Conservation (phyloP, 2,888 invertebrate species). For the Amphipyra tragopoginis region DNA sequence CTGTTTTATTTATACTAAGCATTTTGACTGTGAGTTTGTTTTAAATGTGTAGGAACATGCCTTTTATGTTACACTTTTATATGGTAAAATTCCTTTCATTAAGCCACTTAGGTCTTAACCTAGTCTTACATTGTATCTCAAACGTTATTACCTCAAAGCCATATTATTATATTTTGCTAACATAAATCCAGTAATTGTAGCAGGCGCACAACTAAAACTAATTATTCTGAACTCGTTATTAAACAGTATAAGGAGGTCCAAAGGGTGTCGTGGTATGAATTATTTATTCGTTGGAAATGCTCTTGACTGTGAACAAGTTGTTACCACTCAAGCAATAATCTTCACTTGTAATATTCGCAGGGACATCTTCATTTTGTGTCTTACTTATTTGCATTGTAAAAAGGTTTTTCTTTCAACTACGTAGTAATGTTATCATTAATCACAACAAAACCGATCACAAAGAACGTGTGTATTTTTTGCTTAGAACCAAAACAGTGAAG, state of each 20-base stretch:
- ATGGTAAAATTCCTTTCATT: background rate
- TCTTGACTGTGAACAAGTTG: slow-evolving; percentile 28
- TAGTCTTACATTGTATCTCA: background rate
- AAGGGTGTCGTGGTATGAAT: slow-evolving; percentile 45
- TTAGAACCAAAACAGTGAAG: too few relatives aligned
- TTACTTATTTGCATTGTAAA: background rate
- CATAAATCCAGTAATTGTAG: slow-evolving; percentile 30
- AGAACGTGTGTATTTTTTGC: too few relatives aligned
- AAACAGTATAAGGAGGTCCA: slow-evolving; percentile 44
- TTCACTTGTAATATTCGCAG: slow-evolving; percentile 17
- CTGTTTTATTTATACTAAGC: too few relatives aligned
- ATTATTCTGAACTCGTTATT: slow-evolving; percentile 46
- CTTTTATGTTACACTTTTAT: background rate
- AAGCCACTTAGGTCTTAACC: background rate
- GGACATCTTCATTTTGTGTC: slow-evolving; percentile 14
- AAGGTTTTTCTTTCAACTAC: too few relatives aligned
- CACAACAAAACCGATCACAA: too few relatives aligned
- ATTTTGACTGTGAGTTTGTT: too few relatives aligned
- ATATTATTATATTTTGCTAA: slow-evolving; percentile 27
- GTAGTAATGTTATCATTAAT: too few relatives aligned
- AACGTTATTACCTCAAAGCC: slow-evolving; percentile 12
- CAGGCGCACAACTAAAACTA: slow-evolving; percentile 43
- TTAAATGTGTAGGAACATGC: background rate
- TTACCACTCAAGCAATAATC: slow-evolving; percentile 28
- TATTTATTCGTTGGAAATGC: slow-evolving; percentile 45